Percentiles rank a stretch among this genome's conserved stretches.
These are phyloP conservation scores for Syncerus caffer DNA, from an alignment of 2,797 vertebrate genomes.

Conservation along the genomic window DNA sequence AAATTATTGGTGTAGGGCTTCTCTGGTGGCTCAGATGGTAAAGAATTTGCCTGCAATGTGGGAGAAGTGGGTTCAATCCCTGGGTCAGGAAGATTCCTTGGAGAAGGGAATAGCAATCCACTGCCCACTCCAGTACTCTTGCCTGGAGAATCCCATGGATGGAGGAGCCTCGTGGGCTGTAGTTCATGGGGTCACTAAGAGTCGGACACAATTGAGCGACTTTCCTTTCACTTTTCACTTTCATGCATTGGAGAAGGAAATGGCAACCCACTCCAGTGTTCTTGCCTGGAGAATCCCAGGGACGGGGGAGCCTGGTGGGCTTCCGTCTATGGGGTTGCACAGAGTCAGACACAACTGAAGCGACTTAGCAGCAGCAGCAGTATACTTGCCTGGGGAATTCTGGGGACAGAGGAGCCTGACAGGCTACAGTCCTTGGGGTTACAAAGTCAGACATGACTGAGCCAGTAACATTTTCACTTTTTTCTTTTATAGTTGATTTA, in stretches of 20 bases:
- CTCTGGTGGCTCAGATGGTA: neutral
- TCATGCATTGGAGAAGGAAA: no score
- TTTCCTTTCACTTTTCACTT: no score
- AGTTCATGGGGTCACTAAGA: no score
- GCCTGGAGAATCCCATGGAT: neutral
- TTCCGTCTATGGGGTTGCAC: no score
- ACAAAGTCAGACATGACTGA: neutral
- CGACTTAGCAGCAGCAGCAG: no score
- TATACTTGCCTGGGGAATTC: neutral
- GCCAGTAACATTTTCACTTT: neutral
- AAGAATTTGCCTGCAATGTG: neutral
- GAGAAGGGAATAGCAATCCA: neutral
- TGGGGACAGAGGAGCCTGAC: neutral
- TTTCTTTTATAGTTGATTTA: neutral
- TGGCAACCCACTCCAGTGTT: no score
- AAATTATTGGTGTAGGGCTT: neutral
- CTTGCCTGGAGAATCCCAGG: no score
- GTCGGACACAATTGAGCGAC: no score
- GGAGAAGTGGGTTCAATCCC: neutral
- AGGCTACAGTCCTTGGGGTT: neutral
- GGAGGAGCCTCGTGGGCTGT: no score
- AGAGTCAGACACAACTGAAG: no score
- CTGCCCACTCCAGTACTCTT: neutral
- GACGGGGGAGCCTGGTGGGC: no score
- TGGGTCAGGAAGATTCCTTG: neutral